These are phyloP conservation scores for Centruroides sculpturatus DNA, from an alignment of 1,140 invertebrate species.

Conservation along the genomic window DNA sequence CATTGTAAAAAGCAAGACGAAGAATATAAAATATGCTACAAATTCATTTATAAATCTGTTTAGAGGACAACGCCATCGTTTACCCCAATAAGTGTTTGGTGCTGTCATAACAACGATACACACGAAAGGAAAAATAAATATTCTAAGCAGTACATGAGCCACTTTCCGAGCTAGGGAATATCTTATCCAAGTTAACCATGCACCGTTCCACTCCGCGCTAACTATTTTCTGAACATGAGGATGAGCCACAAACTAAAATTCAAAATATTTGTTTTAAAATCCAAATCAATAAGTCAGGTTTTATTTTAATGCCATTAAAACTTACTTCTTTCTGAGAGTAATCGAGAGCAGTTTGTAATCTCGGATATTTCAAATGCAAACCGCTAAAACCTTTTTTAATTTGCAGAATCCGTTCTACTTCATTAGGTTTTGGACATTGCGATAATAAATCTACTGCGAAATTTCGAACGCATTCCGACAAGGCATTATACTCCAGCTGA, in stretches of 20 bases:
- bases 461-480: constrained; percentile 37
- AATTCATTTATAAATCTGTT: constrained; percentile 32
- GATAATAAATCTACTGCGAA: constrained; percentile 48
- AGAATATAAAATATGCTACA: constrained; percentile 43
- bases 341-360: constrained; percentile 51
- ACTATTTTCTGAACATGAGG: constrained; percentile 53
- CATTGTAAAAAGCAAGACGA: constrained; percentile 40
- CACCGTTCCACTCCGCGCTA: constrained; percentile 36
- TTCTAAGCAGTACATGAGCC: constrained; percentile 12
- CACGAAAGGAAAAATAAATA: constrained; percentile 2
- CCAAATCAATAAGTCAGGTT: neutral
- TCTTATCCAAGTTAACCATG: constrained; percentile 41
- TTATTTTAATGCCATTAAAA: neutral
- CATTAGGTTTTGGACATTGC: constrained; percentile 45
- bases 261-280: neutral
- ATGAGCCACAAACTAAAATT: constrained; percentile 49
- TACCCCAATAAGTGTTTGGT: constrained; percentile 38
- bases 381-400: constrained; percentile 28
- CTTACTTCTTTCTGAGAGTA: constrained; percentile 48
- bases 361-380: constrained; percentile 33
- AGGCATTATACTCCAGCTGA: constrained; percentile 32
- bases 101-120: constrained; percentile 22
- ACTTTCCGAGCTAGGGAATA: constrained; percentile 32
- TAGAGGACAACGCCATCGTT: constrained; percentile 26
- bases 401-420: constrained; percentile 50